Evolutionary conservation across 2,113 vertebrate species (phyloP).

Genomic region (Arenaria interpres): DNA sequence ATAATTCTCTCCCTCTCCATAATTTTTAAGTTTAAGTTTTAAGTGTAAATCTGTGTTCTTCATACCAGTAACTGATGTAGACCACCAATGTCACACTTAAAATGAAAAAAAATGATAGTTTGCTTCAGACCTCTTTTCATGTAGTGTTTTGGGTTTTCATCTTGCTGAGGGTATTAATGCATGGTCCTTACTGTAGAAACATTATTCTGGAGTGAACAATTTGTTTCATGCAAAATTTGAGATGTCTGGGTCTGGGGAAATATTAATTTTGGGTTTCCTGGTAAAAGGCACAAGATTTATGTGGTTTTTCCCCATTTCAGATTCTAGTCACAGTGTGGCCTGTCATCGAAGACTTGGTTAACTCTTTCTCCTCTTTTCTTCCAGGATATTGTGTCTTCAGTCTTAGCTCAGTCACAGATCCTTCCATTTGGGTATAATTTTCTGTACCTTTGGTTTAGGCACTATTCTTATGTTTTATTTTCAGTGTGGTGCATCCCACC

Average conservation of each 20-base stretch:
- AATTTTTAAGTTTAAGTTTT: neutral
- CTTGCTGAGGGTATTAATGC: neutral
- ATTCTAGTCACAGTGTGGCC: neutral
- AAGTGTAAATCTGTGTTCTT: neutral
- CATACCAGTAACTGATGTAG: neutral
- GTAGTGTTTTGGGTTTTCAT: neutral
- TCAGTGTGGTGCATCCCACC: neutral
- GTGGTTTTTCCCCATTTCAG: neutral
- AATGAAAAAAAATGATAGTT: neutral
- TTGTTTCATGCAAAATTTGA: conserved; percentile 24
- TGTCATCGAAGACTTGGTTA: neutral
- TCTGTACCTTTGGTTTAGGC: neutral
- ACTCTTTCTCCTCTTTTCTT: neutral
- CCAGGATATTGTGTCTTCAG: neutral
- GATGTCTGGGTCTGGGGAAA: neutral
- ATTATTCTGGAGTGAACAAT: neutral
- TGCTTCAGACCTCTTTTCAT: neutral
- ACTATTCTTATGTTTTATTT: neutral
- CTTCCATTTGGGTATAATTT: neutral
- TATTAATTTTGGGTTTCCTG: conserved; percentile 4
- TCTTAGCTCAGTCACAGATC: neutral
- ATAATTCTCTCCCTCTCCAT: neutral
- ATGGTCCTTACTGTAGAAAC: neutral
- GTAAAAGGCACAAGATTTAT: neutral
- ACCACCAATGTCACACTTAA: neutral